Evolutionary conservation across 1,140 invertebrate genomes (phyloP), one percentile per base, ranked within the genome.

Genomic region (Brachystomella parvula): DNA sequence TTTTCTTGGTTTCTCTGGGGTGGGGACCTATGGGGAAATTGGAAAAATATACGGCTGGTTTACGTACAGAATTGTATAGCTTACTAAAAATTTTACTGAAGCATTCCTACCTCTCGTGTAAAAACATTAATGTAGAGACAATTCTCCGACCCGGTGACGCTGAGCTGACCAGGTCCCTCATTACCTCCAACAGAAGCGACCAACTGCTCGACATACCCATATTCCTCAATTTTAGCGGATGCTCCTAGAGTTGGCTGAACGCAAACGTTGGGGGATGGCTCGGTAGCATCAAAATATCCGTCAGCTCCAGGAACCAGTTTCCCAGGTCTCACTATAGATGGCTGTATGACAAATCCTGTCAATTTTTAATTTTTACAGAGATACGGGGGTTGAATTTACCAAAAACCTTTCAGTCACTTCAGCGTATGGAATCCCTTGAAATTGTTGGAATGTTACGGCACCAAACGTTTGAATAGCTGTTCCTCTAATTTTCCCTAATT

Each of bases 111-210:
- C 31, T 62, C 28, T 9, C 9, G 12, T 3, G 60, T 62, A 26
- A 31, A 62, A 47, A 62, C 39, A 26, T 62, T 62, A 12, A 62
- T 31, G 44, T 24, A 31, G 15, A 62, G 39, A 62, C 60, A 62
- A 29, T 62, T 35, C 26, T 62, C 60, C 9, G 21, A 15, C 21
- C 60, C 60, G 26, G 28, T 12, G 19, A 12, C 60, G 9, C 28
- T 39, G 58, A 26, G 15, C 31, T 44, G 21, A n/a, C 21, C 35
- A 6, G 12, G 2, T 24, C 3, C 12, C 3, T 44, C 3, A 6
- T 62, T 26, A 3, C 32, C 3, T 2, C 33, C 31, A 24, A 32
- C 33, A 44, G 24, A 39, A 39, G 26, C 9, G 15, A 28, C 17
- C 31, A 28, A 9, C 9, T 17, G 15, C n/a, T 17, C 12, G 15